Base-by-base conservation (phyloP, 2,797 vertebrate genomes). In the Melanotaenia pygmaea region DNA sequence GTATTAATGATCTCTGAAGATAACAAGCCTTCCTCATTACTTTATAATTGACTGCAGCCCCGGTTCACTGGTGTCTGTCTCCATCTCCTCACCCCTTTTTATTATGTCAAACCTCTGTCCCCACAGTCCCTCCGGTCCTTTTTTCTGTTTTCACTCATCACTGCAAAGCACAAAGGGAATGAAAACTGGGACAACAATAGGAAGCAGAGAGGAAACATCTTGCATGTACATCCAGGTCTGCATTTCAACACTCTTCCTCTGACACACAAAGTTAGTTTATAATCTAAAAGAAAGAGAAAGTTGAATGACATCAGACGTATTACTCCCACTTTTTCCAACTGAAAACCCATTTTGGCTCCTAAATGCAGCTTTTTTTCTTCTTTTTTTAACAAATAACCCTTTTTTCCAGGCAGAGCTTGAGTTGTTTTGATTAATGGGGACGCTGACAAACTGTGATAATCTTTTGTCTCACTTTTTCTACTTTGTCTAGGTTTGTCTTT, bases 181-280 rank as follows among this genome's bases (percentile, higher is more conserved):
- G 54, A 79, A 75, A 74, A 61, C 78, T 38, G 66, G 77, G 82
- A 84, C 80, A 90, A 91, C 87, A 82, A 86, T 78, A 91, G 89
- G 88, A 90, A 86, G 80, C 67, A 1, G 62, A 77, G 75, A 89
- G 89, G 90, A 93, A 94, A 92, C 92, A 92, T 89, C 86, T 93
- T 93, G 88, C 75, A 54, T 87, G 84, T 70, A 77, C 88, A 80
- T 72, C 80, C 84, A 93, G 72, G 77, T 89, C 79, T 86, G 73
- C 72, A 86, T 81, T 79, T 81, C 74, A 67, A 70, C 81, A 75
- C 64, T 74, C 80, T 90, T 93, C 84, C 87, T 82, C 66, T 78
- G 47, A 79, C 72, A 88, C 82, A 88, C 82, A 87, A 51, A 57
- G 61, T 11, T 66, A 79, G 66, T 30, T 75, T 70, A 57, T 76